Conservation (phyloP, 1,140 invertebrate genomes). For the Lordiphosa mommai region DNA sequence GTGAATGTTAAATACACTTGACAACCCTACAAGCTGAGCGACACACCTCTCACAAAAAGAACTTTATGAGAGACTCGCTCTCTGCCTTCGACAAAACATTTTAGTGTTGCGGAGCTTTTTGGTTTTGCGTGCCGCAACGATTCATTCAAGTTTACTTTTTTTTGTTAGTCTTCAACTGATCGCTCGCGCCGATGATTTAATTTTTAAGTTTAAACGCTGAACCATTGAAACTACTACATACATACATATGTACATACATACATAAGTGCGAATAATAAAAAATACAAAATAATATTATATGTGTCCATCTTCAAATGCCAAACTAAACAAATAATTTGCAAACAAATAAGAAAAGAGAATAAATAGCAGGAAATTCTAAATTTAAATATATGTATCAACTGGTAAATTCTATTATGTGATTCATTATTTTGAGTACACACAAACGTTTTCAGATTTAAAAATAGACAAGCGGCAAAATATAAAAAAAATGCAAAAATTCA, state of each 20-base stretch:
- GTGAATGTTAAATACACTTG: no score
- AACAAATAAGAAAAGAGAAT: neutral
- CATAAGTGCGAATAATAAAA: slow-evolving; percentile 14
- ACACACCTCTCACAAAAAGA: no score
- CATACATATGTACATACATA: slow-evolving; percentile 40
- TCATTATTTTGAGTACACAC: slow-evolving; percentile 30
- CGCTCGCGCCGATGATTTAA: slow-evolving; percentile 76
- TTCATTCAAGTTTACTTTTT: slow-evolving; percentile 56
- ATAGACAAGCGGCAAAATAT: slow-evolving; percentile 36
- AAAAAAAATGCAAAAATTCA: slow-evolving; percentile 10
- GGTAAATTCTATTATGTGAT: slow-evolving; percentile 40
- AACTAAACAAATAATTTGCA: slow-evolving; percentile 6
- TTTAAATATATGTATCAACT: slow-evolving; percentile 7
- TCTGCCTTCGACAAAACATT: slow-evolving; percentile 1
- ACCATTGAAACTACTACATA: slow-evolving; percentile 55
- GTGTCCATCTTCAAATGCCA: neutral
- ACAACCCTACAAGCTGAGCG: no score
- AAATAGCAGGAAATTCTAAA: slow-evolving; percentile 4
- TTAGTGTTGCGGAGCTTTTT: slow-evolving; percentile 40
- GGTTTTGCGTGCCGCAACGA: slow-evolving; percentile 33
- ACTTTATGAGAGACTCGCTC: neutral
- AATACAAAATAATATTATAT: slow-evolving; percentile 4
- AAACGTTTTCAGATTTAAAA: slow-evolving; percentile 55
- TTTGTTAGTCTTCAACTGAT: slow-evolving; percentile 66
- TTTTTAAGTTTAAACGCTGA: slow-evolving; percentile 67